Conservation (phyloP, 1,140 invertebrate species). For the Cyclina sinensis region DNA sequence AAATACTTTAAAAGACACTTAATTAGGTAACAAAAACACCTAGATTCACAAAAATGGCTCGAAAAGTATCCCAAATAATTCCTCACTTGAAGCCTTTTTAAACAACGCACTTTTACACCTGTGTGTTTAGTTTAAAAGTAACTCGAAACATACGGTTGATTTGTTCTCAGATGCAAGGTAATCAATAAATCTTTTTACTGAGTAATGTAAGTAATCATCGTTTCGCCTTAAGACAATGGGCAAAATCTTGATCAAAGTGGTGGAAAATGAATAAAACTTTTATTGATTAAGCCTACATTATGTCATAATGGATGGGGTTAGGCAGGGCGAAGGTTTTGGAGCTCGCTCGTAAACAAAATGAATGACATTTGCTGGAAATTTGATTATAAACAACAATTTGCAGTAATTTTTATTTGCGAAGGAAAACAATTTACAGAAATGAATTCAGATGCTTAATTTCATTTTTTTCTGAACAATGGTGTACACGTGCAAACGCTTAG, state of each 20-base stretch:
- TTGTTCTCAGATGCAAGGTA: slow-evolving; percentile 16
- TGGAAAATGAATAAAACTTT: not conserved
- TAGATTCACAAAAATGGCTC: no score
- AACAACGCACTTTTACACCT: not conserved
- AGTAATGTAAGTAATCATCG: not conserved
- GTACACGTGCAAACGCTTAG: no score
- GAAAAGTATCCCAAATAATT: no score
- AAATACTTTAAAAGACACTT: no score
- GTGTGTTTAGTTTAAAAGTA: not conserved
- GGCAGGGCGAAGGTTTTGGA: not conserved
- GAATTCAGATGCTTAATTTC: no score
- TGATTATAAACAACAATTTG: no score
- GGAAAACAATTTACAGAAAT: no score
- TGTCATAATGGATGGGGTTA: not conserved
- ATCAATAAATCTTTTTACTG: slow-evolving; percentile 21
- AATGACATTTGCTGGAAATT: no score
- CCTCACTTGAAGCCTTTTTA: not conserved
- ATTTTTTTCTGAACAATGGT: no score
- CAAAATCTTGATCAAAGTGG: slow-evolving; percentile 6
- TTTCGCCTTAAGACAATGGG: not conserved
- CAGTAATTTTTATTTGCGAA: no score
- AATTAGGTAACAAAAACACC: no score
- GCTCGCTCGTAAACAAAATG: not conserved
- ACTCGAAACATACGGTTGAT: not conserved
- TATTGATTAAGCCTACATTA: slow-evolving; percentile 25